phyloP scores from a whole-genome alignment of 1,140 invertebrate genomes.

The Reticulitermes speratus region DNA sequence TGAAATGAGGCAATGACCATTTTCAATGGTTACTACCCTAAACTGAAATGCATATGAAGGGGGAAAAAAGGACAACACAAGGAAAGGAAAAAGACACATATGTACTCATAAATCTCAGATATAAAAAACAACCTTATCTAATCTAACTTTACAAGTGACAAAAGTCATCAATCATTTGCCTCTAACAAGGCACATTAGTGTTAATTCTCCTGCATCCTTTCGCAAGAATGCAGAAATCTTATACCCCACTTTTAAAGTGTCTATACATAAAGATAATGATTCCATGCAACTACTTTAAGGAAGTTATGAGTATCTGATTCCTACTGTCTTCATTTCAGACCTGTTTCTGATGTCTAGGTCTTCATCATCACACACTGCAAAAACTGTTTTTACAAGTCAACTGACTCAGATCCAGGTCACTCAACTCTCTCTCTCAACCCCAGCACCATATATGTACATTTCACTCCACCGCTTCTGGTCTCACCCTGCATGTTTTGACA shows the following conservation, averaged over 20 bases:
- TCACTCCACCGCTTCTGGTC: not conserved
- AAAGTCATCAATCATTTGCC: conserved; percentile 13
- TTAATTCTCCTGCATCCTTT: not conserved
- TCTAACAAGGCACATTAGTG: conserved; percentile 15
- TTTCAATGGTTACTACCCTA: conserved; percentile 7
- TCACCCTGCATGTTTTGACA: conserved; percentile 41
- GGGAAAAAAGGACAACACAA: not conserved
- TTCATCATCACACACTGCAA: not conserved
- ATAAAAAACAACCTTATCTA: conserved; percentile 20
- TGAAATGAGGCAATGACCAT: conserved; percentile 5
- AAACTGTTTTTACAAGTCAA: not conserved
- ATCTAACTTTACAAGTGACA: conserved; percentile 11
- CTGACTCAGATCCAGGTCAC: conserved; percentile 3
- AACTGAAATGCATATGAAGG: not conserved
- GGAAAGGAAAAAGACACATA: not conserved
- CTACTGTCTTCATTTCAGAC: conserved; percentile 12
- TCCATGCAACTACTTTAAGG: not conserved
- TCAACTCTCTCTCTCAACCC: not conserved
- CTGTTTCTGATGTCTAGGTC: not conserved
- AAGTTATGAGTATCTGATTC: not conserved
- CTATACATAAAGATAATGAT: not conserved
- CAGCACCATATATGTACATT: conserved; percentile 4
- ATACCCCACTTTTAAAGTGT: conserved; percentile 15
- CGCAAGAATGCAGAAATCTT: not conserved
- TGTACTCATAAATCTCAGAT: conserved; percentile 20